Base-by-base conservation (phyloP, 2,113 vertebrate species). In the Datnioides undecimradiatus region DNA sequence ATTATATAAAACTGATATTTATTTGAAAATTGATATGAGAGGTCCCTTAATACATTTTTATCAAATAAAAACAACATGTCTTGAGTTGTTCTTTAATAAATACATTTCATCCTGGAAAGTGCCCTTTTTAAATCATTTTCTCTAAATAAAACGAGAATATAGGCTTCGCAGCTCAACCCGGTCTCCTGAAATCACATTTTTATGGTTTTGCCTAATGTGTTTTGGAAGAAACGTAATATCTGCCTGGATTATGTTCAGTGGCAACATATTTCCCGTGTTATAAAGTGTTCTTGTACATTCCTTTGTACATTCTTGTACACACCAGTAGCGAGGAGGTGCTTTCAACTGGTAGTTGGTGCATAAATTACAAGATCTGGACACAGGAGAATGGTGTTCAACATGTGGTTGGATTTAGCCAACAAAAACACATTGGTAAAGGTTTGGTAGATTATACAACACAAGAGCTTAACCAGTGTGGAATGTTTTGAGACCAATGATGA, bases 1-100 rank as follows among this genome's bases (percentile, higher is more conserved):
- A 36, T 45, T 63, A 41, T 27, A 41, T 41, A 11, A 67, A 49
- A n/a, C 19, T 12, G 17, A 59, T 59, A 25, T 3, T 21, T 14
- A 59, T 59, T 19, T 54, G 21, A 21, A 78, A 63, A 70, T 21
- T 66, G 1, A 68, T n/a, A 13, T 29, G 52, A 43, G 27, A 10
- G 40, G 8, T 45, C 40, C 21, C 41, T 46, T 8, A 58, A 46
- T 48, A 48, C 11, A 33, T n/a, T 49, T 54, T 16, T 55, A n/a
- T 59, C 23, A 6, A 23, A 46, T 71, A 8, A 27, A 36, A 58
- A 25, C 29, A 33, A 19, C 8, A n/a, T 49, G 5, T 40, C 70
- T 36, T 1, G 1, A 19, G 9, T 16, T 40, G 17, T 38, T 49
- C 13, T 19, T 60, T 41, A 51, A 41, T 51, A 27, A 27, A 45